Base-by-base conservation (phyloP, 2,888 invertebrate species). In the Tipula confusa region DNA sequence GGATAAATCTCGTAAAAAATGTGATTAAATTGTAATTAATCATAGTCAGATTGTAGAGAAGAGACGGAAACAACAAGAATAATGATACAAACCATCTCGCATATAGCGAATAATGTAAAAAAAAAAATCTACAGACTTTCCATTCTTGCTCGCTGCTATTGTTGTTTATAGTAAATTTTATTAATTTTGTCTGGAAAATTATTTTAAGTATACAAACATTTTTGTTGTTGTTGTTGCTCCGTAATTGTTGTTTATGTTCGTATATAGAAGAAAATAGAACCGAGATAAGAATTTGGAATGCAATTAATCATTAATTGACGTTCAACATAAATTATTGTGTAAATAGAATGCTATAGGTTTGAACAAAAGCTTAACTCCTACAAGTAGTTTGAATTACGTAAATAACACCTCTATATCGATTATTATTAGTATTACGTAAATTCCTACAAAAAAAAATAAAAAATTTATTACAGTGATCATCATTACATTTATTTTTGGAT, bases 11-110 rank as follows among this genome's bases (percentile, higher is more conserved):
- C 64, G n/a, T 64, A 64, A 9, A 38, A 64, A 64, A 64, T 64
- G 64, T 64, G 64, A 64, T 64, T 64, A 64, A 64, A 64, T 64
- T 64, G 64, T 64, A 64, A 64, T 64, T 64, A 64, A 64, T 64
- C 64, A 64, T 64, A 64, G 64, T 64, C 64, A 64, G 64, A 1
- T 7, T 64, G 38, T 13, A 13, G 64, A 64, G 18, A 64, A 64
- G 18, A 64, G 64, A 11, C 7, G 11, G 9, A 64, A 24, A 64
- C n/a, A 64, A 64, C 64, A 64, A 64, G 64, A 64, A 64, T 64
- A 64, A 64, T 64, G 64, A 64, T 43, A 3, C 43, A 1, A 38
- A 38, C 1, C 38, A 43, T 24, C 64, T 64, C 64, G 18, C 7
- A 9, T 24, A 64, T 24, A 64, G n/a, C 9, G 11, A 36, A 36